Evolutionary conservation across 1,140 invertebrate genomes (phyloP).

Genomic region (Heterodera carotae): DNA sequence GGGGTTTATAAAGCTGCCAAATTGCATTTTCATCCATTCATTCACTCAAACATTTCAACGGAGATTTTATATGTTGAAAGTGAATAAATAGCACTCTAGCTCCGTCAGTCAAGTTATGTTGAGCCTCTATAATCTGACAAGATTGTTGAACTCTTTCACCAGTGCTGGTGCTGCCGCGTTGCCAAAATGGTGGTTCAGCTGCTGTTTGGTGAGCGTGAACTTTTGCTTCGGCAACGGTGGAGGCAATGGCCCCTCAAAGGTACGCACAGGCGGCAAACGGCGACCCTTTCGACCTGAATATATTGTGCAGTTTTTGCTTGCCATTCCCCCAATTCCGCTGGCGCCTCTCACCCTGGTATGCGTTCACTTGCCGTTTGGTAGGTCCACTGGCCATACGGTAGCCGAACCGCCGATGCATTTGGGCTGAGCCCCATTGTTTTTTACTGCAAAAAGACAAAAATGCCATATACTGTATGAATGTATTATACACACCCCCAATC

Average conservation of each 20-base stretch:
- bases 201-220: slow-evolving; percentile 56
- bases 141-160: slow-evolving; percentile 29
- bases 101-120: slow-evolving; percentile 10
- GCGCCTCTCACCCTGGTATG: not conserved
- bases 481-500: slow-evolving; percentile 70
- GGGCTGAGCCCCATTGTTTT: slow-evolving; percentile 57
- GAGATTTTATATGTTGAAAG: too few relatives aligned
- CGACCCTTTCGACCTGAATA: slow-evolving; percentile 83
- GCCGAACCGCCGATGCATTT: slow-evolving; percentile 65
- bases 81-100: too few relatives aligned
- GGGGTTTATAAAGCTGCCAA: too few relatives aligned
- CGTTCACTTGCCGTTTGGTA: slow-evolving; percentile 52
- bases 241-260: slow-evolving; percentile 43
- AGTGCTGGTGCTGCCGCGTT: slow-evolving; percentile 33
- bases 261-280: slow-evolving; percentile 68
- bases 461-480: not conserved
- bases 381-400: slow-evolving; percentile 71
- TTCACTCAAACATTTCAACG: not conserved
- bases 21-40: too few relatives aligned
- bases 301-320: not conserved
- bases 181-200: slow-evolving; percentile 34
- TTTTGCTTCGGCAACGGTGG: slow-evolving; percentile 44
- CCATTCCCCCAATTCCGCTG: not conserved
- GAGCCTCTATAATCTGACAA: slow-evolving; percentile 14
- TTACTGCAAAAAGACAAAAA: slow-evolving; percentile 7